Evolutionary conservation across 2,797 vertebrate genomes (phyloP).

Genomic region (Poecile montanus): DNA sequence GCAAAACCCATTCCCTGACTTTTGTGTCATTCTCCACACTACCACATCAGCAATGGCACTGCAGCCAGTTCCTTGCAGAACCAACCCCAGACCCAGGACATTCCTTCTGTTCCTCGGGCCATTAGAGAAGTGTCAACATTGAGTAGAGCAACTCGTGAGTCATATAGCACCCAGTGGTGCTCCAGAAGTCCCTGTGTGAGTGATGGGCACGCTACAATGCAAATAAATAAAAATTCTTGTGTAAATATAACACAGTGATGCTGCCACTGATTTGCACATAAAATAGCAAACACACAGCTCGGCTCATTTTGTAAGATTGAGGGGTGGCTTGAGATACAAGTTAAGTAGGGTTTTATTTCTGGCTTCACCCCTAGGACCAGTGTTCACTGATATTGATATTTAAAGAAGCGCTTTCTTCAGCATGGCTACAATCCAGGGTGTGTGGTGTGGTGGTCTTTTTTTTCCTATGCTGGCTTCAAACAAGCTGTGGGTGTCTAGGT

Average conservation of each 20-base stretch:
- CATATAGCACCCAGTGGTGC: accelerated
- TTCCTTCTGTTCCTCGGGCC: neutral
- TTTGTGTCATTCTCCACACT: neutral
- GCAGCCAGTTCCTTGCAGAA: neutral
- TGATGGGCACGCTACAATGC: neutral
- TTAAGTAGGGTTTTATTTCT: conserved; percentile 20
- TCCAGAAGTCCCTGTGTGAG: neutral
- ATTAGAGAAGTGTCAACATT: neutral
- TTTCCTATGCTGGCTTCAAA: conserved; percentile 57
- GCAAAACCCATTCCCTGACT: neutral
- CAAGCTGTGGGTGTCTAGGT: conserved; percentile 75
- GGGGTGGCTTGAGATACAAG: neutral
- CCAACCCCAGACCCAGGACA: neutral
- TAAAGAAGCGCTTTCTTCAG: conserved; percentile 60
- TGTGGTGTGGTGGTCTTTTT: neutral
- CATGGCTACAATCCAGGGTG: conserved; percentile 52
- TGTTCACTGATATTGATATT: conserved; percentile 32
- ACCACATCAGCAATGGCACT: neutral
- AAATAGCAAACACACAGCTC: neutral
- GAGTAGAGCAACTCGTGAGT: accelerated
- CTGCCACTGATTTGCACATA: neutral
- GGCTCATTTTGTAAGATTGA: neutral
- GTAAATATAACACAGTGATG: neutral
- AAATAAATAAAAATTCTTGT: neutral
- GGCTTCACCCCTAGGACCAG: conserved; percentile 55